These are phyloP conservation scores for Cyclina sinensis DNA, from an alignment of 1,140 invertebrate species.

Conservation along the genomic window DNA sequence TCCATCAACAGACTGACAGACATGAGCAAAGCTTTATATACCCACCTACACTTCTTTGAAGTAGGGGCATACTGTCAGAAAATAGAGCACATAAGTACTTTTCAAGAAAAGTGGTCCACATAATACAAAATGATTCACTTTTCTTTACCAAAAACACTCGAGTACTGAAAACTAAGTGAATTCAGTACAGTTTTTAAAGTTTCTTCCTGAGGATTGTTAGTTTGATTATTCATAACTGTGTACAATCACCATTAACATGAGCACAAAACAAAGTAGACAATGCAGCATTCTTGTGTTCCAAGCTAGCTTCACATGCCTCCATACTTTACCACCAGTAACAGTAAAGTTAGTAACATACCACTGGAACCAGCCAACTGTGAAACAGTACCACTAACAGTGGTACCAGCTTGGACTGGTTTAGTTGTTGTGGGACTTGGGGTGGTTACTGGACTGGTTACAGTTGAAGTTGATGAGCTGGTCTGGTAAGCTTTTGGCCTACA, in stretches of 20 bases:
- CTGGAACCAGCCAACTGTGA: background rate
- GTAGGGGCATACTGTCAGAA: too few relatives aligned
- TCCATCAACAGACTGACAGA: too few relatives aligned
- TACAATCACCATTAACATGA: background rate
- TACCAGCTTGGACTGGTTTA: background rate
- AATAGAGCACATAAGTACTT: too few relatives aligned
- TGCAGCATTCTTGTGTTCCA: background rate
- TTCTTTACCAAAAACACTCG: too few relatives aligned
- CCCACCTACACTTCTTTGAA: too few relatives aligned
- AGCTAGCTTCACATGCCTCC: constrained; percentile 30
- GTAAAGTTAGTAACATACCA: constrained; percentile 27
- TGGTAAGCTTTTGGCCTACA: background rate
- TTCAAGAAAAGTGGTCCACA: too few relatives aligned
- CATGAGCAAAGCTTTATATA: too few relatives aligned
- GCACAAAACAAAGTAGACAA: background rate
- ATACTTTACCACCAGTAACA: constrained; percentile 29
- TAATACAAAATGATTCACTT: too few relatives aligned
- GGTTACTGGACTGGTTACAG: background rate
- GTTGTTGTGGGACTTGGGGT: background rate
- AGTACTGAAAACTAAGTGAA: too few relatives aligned
- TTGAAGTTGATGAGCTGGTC: background rate
- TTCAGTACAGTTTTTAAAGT: too few relatives aligned
- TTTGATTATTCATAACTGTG: background rate
- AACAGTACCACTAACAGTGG: background rate
- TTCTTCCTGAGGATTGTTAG: constrained; percentile 2